Base-by-base conservation (phyloP, 2,888 invertebrate species). In the Barypeithes pellucidus region DNA sequence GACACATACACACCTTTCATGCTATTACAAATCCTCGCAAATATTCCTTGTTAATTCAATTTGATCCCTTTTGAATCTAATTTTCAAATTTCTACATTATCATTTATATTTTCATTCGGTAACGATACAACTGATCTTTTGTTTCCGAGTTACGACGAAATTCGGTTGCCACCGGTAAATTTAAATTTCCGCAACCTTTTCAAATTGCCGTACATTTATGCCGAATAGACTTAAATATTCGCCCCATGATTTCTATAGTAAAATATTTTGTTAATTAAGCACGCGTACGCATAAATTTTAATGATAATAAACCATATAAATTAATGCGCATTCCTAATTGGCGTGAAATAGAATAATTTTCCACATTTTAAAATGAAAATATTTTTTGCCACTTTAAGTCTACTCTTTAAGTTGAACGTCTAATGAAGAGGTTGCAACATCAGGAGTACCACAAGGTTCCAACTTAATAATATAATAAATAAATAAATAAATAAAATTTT, bases 11-110 rank as follows among this genome's bases (percentile, higher is more conserved):
- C 3, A 36, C 36, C 9, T 36, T 5, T 12, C 12, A 9, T 12
- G 36, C 36, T 36, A 8, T 36, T 12, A 11, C 20, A 43, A n/a
- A 3, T 45, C 14, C 62, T 45, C 18, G 20, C 47, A 45, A 45
- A 14, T 62, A 36, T 29, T 11, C 63, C 20, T 50, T 33, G 29
- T 3, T 33, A 63, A 63, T 63, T 63, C 33, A 36, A 63, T 63
- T 43, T 18, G 8, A 50, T 63, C 63, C 33, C 12, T 63, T 50
- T 20, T n/a, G 24, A 63, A 50, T 24, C 63, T 36, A 50, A 52
- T 65, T 65, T 65, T 16, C 52, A 65, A 65, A 52, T 52, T 65
- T 65, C 36, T 50, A 50, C 36, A 65, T 39, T 65, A 36, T 18
- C 52, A 65, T 65, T 65, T 39, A 50, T 65, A 65, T 63, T 33